A percentile compares a stretch with the other conserved stretches of the same genome.
These are phyloP conservation scores for Dolichomitus sp. DNA, from an alignment of 2,888 invertebrate species.

Conservation along the genomic window DNA sequence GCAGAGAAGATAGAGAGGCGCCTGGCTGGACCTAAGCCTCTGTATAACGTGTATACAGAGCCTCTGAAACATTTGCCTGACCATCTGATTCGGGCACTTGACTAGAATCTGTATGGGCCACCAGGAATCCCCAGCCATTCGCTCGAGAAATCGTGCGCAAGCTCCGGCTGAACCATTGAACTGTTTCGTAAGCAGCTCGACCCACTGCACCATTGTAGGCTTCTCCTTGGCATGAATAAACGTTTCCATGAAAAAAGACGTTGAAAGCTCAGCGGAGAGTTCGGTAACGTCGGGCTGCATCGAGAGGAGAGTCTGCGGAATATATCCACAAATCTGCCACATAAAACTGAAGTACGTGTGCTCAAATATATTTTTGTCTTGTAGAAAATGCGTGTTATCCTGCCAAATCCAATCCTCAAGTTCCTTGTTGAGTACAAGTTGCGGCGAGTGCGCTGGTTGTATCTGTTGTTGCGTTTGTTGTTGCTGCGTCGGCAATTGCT, in stretches of 20 bases:
- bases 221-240: conserved; percentile 99
- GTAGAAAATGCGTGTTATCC: conserved; percentile 97
- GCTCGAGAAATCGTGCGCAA: conserved; percentile 96
- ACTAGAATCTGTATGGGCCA: conserved; percentile 98
- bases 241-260: conserved; percentile 98
- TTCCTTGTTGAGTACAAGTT: conserved; percentile 91
- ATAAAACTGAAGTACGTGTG: conserved; percentile 98
- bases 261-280: conserved; percentile 95
- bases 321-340: conserved; percentile 98
- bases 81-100: conserved; percentile 99
- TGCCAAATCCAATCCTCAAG: conserved; percentile 99
- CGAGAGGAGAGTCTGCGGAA: conserved; percentile 95
- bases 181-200: conserved; percentile 97
- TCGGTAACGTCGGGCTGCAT: conserved; percentile 93
- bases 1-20: conserved; percentile 90
- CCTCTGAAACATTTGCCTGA: conserved; percentile 98
- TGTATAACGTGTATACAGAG: conserved; percentile 98
- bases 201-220: conserved; percentile 99
- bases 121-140: conserved; percentile 97
- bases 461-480: conserved; percentile 48
- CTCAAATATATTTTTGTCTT: conserved; percentile 98
- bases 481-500: conserved; percentile 57
- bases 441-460: conserved; percentile 60
- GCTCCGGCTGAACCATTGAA: conserved; percentile 96
- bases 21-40: conserved; percentile 91